phyloP scores from a whole-genome alignment of 2,888 invertebrate species.

The Cataglyphis altisquamis region DNA sequence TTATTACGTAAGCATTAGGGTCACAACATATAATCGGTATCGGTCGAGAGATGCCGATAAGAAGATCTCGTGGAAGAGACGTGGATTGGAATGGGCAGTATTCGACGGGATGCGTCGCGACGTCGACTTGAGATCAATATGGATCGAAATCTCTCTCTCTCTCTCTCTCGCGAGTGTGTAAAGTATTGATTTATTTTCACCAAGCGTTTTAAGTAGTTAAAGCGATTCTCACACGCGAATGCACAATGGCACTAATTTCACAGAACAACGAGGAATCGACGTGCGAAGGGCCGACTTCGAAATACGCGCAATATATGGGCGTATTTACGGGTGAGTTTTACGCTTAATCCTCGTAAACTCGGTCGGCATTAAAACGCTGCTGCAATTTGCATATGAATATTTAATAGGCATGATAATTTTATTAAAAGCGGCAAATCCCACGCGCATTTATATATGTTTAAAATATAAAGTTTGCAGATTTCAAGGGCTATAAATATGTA shows the following conservation, averaged over 20 bases:
- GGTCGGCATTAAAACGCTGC: conserved; percentile 1
- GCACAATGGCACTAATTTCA: conserved; percentile 44
- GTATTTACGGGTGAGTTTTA: conserved; percentile 78
- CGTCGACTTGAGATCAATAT: background rate
- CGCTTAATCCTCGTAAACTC: conserved; percentile 20
- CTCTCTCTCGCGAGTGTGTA: background rate
- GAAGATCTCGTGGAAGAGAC: conserved; percentile 32
- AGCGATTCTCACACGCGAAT: background rate
- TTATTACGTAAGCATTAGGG: conserved; percentile 11
- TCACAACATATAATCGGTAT: conserved; percentile 22
- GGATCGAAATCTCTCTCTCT: background rate
- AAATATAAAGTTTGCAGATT: background rate
- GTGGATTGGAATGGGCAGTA: background rate
- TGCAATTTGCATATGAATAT: conserved; percentile 17
- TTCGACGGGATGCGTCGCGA: conserved; percentile 4
- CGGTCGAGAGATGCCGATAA: conserved; percentile 35
- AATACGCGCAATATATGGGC: conserved; percentile 79
- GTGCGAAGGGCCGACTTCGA: conserved; percentile 63
- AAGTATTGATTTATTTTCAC: conserved; percentile 5
- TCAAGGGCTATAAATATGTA: background rate
- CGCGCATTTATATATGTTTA: background rate
- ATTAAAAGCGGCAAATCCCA: conserved; percentile 1
- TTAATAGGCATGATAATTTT: background rate
- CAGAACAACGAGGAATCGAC: conserved; percentile 35
- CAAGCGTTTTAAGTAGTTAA: conserved; percentile 13